These are phyloP conservation scores for Magallana nippona DNA, from an alignment of 2,888 invertebrate genomes.

Conservation along the genomic window DNA sequence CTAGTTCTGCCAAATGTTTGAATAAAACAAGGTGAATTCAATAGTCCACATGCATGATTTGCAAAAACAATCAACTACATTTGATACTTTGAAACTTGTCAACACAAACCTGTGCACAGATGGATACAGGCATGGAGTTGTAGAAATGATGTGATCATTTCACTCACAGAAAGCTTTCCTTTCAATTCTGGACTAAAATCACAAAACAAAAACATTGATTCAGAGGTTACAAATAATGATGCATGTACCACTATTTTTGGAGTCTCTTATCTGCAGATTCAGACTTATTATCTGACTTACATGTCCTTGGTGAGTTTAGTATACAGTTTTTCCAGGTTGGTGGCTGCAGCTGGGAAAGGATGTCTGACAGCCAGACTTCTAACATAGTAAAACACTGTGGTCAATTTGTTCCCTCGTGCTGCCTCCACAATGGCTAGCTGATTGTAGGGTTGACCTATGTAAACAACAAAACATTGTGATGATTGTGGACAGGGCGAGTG, in stretches of 20 bases:
- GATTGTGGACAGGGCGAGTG: too few relatives aligned
- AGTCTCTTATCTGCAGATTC: too few relatives aligned
- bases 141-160: conserved; percentile 82
- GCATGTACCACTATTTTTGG: not conserved
- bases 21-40: too few relatives aligned
- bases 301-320: conserved; percentile 80
- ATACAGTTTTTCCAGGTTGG: conserved; percentile 89
- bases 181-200: conserved; percentile 76
- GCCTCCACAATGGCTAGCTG: conserved; percentile 90
- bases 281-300: conserved; percentile 62
- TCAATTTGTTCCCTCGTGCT: conserved; percentile 88
- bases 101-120: conserved; percentile 78
- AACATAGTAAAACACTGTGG: conserved; percentile 92
- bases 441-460: conserved; percentile 92
- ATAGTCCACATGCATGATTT: too few relatives aligned
- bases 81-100: too few relatives aligned
- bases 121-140: conserved; percentile 83
- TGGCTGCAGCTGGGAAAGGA: conserved; percentile 91
- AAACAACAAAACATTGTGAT: not conserved
- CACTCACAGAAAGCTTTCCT: conserved; percentile 83
- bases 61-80: too few relatives aligned
- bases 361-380: conserved; percentile 90
- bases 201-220: conserved; percentile 4
- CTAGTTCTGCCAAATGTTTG: conserved; percentile 80
- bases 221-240: not conserved